Percentiles rank a stretch among this genome's conserved stretches.
phyloP scores from a whole-genome alignment of 1,140 invertebrate genomes.

The Heliothis subflexa region DNA sequence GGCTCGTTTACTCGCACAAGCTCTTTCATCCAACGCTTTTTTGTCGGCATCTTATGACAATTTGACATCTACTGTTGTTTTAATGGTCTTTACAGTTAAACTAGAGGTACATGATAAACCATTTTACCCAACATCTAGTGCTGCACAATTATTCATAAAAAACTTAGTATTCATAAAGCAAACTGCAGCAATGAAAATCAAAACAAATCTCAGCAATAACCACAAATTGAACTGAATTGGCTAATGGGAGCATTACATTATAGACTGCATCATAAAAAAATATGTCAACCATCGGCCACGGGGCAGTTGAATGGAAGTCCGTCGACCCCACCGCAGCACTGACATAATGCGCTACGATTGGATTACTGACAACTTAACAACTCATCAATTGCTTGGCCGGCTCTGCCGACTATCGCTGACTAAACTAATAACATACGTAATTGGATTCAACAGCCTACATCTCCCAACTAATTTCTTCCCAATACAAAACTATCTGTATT shows the following conservation, averaged over 20 bases:
- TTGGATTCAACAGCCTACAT: conserved; percentile 53
- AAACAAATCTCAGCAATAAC: conserved; percentile 44
- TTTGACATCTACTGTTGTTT: conserved; percentile 17
- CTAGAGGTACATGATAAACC: background rate
- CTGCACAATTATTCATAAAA: background rate
- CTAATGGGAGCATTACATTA: conserved; percentile 45
- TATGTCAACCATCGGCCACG: conserved; percentile 48
- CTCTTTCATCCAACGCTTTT: conserved; percentile 38
- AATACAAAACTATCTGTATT: conserved; percentile 38
- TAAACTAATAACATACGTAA: conserved; percentile 51
- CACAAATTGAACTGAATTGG: conserved; percentile 48
- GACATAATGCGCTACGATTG: conserved; percentile 60
- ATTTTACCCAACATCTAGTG: background rate
- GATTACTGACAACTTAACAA: conserved; percentile 61
- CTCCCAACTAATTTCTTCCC: conserved; percentile 49
- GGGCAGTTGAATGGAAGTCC: conserved; percentile 53
- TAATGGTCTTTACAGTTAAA: conserved; percentile 17
- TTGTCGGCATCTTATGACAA: conserved; percentile 15
- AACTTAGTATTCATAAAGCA: background rate
- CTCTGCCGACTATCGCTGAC: conserved; percentile 32
- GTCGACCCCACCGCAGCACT: conserved; percentile 53
- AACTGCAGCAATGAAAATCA: conserved; percentile 25
- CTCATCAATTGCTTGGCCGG: conserved; percentile 56
- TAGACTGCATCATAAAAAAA: conserved; percentile 48
- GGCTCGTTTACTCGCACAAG: conserved; percentile 47